Percentiles rank a stretch among this genome's conserved stretches.
Evolutionary conservation across 2,797 vertebrate species (phyloP).

Genomic region (Corythornis leucogaster): DNA sequence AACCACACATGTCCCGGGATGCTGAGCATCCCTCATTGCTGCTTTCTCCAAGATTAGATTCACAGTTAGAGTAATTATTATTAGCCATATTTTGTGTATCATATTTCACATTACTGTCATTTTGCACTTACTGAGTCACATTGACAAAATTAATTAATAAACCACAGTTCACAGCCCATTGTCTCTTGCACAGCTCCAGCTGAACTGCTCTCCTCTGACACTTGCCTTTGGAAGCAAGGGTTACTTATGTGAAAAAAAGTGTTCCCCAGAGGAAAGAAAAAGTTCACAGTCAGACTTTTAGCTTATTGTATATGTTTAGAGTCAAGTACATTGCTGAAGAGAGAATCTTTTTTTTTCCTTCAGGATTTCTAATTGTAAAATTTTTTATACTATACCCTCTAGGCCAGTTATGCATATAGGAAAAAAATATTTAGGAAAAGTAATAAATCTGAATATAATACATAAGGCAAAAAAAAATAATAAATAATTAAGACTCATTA

Average conservation of each 20-base stretch:
- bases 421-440: neutral
- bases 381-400: neutral
- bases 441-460: neutral
- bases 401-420: neutral
- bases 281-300: neutral
- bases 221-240: neutral
- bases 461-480: neutral
- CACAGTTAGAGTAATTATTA: neutral
- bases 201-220: neutral
- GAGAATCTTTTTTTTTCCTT: neutral
- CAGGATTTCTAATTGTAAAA: neutral
- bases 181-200: neutral
- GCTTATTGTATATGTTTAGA: neutral
- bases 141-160: constrained; percentile 44
- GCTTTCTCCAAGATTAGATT: neutral
- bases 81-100: neutral
- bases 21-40: neutral
- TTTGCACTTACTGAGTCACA: neutral
- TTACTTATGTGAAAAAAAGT: constrained; percentile 2
- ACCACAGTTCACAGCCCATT: neutral
- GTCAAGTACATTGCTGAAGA: neutral
- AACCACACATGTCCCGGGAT: neutral
- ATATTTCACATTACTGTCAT: constrained; percentile 12
- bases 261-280: neutral
- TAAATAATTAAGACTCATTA: neutral